Conservation (phyloP, 2,888 invertebrate species). For the Drosophila rellima region DNA sequence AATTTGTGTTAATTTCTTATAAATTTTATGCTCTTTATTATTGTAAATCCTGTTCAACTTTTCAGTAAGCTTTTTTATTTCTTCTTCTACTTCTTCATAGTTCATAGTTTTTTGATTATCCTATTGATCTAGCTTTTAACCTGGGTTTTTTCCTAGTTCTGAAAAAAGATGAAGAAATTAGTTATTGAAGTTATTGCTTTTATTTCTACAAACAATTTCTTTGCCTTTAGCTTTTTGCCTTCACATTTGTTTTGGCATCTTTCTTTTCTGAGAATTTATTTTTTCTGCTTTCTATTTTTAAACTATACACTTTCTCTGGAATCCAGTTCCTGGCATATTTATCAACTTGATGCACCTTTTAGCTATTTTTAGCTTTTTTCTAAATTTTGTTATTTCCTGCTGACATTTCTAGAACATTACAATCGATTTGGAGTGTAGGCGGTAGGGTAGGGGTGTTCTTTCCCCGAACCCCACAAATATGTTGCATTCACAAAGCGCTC, state of each 20-base stretch:
- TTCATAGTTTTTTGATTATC: no score
- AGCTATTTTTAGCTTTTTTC: neutral
- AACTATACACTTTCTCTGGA: neutral
- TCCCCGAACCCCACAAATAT: neutral
- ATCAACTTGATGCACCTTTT: neutral
- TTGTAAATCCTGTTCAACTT: neutral
- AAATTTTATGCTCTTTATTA: neutral
- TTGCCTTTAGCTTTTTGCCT: neutral
- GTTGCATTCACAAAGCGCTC: constrained; percentile 18
- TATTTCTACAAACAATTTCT: neutral
- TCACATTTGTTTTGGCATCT: neutral
- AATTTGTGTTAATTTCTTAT: neutral
- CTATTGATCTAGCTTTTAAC: no score
- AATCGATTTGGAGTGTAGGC: neutral
- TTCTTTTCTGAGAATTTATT: neutral
- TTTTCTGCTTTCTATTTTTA: neutral
- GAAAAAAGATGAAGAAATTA: neutral
- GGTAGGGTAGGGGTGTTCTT: neutral
- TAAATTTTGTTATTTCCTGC: neutral
- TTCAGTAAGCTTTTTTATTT: neutral
- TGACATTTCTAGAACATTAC: neutral
- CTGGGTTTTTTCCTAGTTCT: no score
- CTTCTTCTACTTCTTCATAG: neutral
- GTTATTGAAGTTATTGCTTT: neutral
- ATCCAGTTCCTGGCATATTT: neutral